Conservation (phyloP, 2,888 invertebrate species). For the Phaedon cochleariae region DNA sequence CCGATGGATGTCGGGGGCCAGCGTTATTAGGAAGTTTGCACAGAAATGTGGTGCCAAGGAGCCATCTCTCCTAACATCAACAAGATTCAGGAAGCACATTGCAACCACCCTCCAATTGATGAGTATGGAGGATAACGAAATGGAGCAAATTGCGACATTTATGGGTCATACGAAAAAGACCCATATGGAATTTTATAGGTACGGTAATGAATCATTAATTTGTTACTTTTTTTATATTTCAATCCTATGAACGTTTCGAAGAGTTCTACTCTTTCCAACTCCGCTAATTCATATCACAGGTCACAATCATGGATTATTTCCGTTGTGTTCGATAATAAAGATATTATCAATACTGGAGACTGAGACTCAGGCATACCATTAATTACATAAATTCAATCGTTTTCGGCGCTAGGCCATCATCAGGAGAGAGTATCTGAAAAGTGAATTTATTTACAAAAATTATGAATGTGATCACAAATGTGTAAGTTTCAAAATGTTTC, state of each 20-base stretch:
- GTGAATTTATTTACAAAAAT: no score
- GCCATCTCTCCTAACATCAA: conserved; percentile 25
- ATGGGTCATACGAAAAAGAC: conserved; percentile 40
- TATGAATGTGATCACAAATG: no score
- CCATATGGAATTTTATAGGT: conserved; percentile 33
- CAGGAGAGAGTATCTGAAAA: no score
- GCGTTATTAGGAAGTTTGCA: conserved; percentile 28
- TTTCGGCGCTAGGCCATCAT: no score
- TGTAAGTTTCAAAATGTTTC: no score
- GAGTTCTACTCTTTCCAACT: background rate
- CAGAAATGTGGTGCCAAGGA: conserved; percentile 31
- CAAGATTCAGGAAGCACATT: conserved; percentile 30
- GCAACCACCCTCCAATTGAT: conserved; percentile 36
- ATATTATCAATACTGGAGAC: no score
- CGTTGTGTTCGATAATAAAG: no score
- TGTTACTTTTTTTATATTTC: background rate
- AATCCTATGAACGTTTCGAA: background rate
- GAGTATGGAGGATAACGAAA: conserved; percentile 31
- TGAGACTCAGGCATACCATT: no score
- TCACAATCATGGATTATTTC: no score
- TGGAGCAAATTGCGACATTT: conserved; percentile 36
- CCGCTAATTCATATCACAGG: no score
- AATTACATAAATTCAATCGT: no score
- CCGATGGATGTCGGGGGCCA: conserved; percentile 37
- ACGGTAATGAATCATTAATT: background rate